phyloP scores from a whole-genome alignment of 2,113 vertebrate species.

The Uria lomvia region DNA sequence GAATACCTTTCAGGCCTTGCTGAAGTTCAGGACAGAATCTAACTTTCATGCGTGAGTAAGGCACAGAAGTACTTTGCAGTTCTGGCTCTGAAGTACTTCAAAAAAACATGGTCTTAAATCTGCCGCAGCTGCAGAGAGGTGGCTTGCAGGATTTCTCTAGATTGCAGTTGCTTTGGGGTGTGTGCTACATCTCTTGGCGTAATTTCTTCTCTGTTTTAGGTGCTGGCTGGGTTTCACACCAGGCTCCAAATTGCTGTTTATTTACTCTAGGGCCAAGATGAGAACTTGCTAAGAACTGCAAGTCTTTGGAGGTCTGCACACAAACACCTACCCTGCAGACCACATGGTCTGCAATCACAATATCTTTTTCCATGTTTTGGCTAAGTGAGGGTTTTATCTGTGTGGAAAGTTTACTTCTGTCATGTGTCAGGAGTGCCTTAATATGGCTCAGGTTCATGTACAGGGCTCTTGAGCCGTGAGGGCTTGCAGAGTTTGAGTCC shows the following conservation, averaged over 20 bases:
- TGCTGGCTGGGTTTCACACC: not conserved
- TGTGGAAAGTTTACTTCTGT: not conserved
- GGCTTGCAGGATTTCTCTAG: not conserved
- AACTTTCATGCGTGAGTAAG: not conserved
- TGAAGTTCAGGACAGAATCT: not conserved
- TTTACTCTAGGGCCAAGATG: not conserved
- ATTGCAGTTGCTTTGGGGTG: not conserved
- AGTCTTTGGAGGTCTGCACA: not conserved
- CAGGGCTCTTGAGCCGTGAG: not conserved
- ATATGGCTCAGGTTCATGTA: accelerated
- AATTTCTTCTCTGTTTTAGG: not conserved
- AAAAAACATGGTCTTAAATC: not conserved
- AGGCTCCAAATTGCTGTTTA: not conserved
- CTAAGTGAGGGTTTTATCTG: not conserved
- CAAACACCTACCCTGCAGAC: not conserved
- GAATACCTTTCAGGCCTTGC: not conserved
- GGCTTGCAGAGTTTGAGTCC: not conserved
- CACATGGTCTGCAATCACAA: not conserved
- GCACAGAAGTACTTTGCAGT: not conserved
- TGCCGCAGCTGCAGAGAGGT: not conserved
- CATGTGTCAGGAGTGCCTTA: not conserved
- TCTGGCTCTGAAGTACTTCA: not conserved
- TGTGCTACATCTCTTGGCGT: not conserved
- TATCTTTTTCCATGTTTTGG: not conserved
- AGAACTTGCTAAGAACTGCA: not conserved